Conservation (phyloP, 2,113 vertebrate genomes). For the Pseudopipra pipra region DNA sequence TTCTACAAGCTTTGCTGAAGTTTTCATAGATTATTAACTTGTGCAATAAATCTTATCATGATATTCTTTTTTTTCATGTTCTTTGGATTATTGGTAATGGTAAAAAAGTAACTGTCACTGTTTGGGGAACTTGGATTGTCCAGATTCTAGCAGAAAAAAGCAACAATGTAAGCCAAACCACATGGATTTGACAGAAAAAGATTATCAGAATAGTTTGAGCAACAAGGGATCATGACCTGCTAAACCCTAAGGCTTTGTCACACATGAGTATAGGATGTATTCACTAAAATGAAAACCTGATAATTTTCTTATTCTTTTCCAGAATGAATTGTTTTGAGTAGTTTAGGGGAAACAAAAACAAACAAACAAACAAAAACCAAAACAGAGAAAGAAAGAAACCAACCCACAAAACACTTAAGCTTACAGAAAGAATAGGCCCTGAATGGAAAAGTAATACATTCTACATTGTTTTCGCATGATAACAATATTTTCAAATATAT, state of each 20-base stretch:
- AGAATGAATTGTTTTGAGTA: background rate
- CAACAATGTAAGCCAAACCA: background rate
- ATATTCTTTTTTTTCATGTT: background rate
- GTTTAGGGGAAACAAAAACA: background rate
- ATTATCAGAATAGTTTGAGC: background rate
- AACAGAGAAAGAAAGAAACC: background rate
- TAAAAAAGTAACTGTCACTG: background rate
- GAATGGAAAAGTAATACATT: background rate
- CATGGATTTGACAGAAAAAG: background rate
- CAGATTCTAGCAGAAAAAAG: background rate
- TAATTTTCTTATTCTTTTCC: background rate
- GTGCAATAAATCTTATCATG: background rate
- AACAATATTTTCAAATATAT: background rate
- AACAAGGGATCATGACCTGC: background rate
- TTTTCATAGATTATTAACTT: background rate
- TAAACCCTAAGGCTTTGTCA: background rate
- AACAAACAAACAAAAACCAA: background rate
- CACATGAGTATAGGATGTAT: rapidly evolving
- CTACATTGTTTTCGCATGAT: background rate
- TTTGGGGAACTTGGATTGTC: background rate
- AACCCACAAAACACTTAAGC: background rate
- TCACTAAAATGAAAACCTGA: background rate
- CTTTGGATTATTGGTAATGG: background rate
- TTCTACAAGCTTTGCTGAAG: background rate
- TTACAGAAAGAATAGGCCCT: background rate